Base-by-base conservation (phyloP, 2,797 vertebrate species). In the Sternarchorhynchus goeldii region DNA sequence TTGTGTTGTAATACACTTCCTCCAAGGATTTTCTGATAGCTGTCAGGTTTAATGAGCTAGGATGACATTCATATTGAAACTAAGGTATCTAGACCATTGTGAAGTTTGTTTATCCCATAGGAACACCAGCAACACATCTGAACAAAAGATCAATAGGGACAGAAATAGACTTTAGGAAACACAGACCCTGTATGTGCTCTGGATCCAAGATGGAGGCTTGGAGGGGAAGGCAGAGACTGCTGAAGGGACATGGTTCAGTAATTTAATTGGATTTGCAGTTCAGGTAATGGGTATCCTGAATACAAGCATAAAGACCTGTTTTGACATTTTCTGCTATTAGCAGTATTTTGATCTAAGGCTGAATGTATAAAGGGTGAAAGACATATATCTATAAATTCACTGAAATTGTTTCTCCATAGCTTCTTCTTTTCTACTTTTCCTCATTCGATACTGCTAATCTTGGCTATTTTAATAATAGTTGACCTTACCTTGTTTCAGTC, bases 201-300 rank as follows among this genome's bases (percentile, higher is more conserved):
- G 71, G 12, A 71, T 75, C 82, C n/a, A 74, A 71, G 67, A 66
- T 68, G 25, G 62, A 62, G 63, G 39, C 58, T 68, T 39, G 41
- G 50, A n/a, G 18, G 5, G 12, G 65, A 59, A 72, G 2, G 20
- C 25, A 72, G 65, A 50, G 34, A 12, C 59, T 71, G 60, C 36
- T 18, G 62, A 25, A 72, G 67, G 69, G 77, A 32, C 73, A 60
- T 58, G 75, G 39, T 84, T 77, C 20, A 62, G 56, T 70, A 65
- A 82, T 74, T 81, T 76, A 12, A 58, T 80, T 76, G 72, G 65
- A 76, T 73, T 84, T 82, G 73, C 62, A 73, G 69, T 34, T 31
- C 39, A 69, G 56, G 76, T 84, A 70, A 80, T 73, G 59, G 39
- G 18, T 59, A 10, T 45, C 18, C 25, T 53, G 73, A 63, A 81